These are phyloP conservation scores for Cinclus mexicanus DNA, from an alignment of 2,113 vertebrate genomes.

Conservation along the genomic window DNA sequence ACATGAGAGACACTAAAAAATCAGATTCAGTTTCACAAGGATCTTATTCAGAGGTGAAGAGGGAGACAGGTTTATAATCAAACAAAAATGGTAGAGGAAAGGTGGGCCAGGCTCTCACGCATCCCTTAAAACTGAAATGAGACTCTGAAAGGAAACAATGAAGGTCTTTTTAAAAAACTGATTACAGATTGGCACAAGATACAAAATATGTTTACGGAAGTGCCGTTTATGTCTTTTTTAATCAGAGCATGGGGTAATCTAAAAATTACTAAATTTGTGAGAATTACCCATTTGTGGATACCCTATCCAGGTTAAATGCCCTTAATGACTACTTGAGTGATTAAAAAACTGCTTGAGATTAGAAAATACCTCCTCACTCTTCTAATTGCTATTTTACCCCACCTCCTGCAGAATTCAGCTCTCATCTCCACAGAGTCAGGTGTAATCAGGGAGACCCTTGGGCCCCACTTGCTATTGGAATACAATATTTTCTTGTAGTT, in stretches of 20 bases:
- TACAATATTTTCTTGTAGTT: background rate
- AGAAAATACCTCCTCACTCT: background rate
- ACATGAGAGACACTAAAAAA: background rate
- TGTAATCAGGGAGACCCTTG: background rate
- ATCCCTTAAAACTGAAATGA: background rate
- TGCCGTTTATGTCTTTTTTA: background rate
- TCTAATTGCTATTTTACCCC: background rate
- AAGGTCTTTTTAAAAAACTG: background rate
- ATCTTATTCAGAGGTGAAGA: background rate
- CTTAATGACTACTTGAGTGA: background rate
- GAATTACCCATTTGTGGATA: background rate
- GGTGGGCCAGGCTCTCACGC: background rate
- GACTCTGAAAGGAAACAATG: background rate
- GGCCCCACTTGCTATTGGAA: background rate
- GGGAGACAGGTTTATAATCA: background rate
- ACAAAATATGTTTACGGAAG: background rate
- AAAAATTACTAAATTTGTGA: background rate
- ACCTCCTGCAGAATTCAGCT: background rate
- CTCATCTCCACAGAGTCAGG: rapidly evolving
- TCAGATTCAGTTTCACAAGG: background rate
- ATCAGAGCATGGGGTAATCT: background rate
- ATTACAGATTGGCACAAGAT: background rate
- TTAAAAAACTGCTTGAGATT: background rate
- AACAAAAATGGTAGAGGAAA: background rate
- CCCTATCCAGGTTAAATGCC: background rate